Evolutionary conservation across 2,797 vertebrate species (phyloP), one percentile per base, ranked within the genome.

Genomic region (Syngnathus acus): DNA sequence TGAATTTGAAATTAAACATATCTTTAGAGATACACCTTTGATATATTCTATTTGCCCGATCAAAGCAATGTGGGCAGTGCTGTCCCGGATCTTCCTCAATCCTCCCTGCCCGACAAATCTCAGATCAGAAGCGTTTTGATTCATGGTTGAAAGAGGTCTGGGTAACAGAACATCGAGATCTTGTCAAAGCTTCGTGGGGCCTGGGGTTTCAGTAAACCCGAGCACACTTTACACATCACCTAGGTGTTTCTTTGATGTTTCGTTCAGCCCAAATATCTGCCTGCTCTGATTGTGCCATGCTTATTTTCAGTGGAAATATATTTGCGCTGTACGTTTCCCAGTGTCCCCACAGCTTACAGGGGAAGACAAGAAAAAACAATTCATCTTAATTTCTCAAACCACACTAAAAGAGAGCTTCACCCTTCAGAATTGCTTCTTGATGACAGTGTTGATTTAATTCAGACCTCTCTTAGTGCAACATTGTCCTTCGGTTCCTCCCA

Each of bases 81-180:
- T 65, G 68, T 71, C 64, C 75, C 70, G 75, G 70, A 79, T 71
- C 72, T 67, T 74, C 72, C 65, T 79, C 69, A 76, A 68, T 72
- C 67, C 75, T 76, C 73, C 79, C 77, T 78, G 70, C 64, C 71
- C 80, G 75, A 76, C 80, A 78, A 80, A 81, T 84, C 74, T 82
- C 77, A 84, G 82, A 85, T 88, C 82, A 82, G 74, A 79, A 72
- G 75, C 59, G 19, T 85, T 88, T 88, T 84, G 85, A 88, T 86
- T 85, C 69, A 69, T 70, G 78, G 81, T 85, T 84, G 81, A 87
- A 88, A 85, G 76, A 75, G 78, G 68, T 65, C 73, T 75, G 69
- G 43, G 75, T 71, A 80, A 79, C 80, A 82, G 82, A 79, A 79
- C 74, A 69, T 78, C 68, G 68, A 82, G 84, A 84, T 87, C 80